Conservation (phyloP, 2,113 vertebrate genomes). For the Chionis minor region DNA sequence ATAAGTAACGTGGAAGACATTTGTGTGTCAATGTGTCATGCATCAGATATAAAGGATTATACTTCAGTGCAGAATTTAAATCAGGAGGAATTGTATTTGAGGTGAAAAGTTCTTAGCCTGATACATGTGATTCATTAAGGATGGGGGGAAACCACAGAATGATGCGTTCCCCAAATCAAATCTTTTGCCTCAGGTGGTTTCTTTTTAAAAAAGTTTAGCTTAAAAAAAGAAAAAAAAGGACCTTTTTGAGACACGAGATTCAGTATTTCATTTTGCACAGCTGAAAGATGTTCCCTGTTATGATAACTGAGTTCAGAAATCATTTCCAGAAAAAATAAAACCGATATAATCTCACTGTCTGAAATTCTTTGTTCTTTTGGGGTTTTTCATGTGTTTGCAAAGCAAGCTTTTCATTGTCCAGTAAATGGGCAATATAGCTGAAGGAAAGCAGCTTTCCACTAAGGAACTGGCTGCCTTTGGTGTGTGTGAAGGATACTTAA, state of each 20-base stretch:
- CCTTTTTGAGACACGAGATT: neutral
- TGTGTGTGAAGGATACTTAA: neutral
- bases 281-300: neutral
- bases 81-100: neutral
- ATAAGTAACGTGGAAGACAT: neutral
- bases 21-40: neutral
- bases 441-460: neutral
- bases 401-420: neutral
- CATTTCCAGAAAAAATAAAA: neutral
- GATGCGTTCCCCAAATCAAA: neutral
- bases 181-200: neutral
- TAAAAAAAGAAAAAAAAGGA: neutral
- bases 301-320: neutral
- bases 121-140: neutral
- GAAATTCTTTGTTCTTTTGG: neutral
- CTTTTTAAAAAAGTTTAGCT: neutral
- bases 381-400: neutral
- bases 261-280: neutral
- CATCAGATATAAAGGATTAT: neutral
- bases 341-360: neutral
- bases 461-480: neutral
- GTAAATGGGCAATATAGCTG: neutral
- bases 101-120: neutral
- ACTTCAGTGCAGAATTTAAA: neutral
- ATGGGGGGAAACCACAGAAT: neutral